These are phyloP conservation scores for Acleris laterana DNA, from an alignment of 2,888 invertebrate genomes.

Conservation along the genomic window DNA sequence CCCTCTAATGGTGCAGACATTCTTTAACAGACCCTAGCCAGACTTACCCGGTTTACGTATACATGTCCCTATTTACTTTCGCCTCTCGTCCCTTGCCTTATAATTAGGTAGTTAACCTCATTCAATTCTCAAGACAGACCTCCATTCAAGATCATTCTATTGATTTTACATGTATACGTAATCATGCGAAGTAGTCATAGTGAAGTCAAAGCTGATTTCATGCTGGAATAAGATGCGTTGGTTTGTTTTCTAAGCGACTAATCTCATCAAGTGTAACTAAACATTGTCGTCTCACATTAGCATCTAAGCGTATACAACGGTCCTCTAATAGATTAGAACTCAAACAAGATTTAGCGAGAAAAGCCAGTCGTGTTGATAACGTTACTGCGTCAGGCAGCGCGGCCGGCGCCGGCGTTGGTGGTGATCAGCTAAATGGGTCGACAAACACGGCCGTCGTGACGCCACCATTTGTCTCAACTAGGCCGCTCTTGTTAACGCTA, in stretches of 20 bases:
- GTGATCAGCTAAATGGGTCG: slow-evolving; percentile 72
- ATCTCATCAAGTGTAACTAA: slow-evolving; percentile 4
- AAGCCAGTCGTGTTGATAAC: slow-evolving; percentile 30
- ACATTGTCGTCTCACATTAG: slow-evolving; percentile 20
- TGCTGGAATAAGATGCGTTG: background rate
- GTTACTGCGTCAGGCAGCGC: slow-evolving; percentile 25
- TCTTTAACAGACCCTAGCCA: slow-evolving; percentile 73
- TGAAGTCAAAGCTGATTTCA: too few species aligned
- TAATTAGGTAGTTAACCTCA: slow-evolving; percentile 26
- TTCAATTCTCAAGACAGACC: slow-evolving; percentile 6
- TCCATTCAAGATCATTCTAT: slow-evolving; percentile 22
- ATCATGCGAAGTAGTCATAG: too few species aligned
- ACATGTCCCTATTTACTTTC: slow-evolving; percentile 56
- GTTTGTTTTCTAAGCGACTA: background rate
- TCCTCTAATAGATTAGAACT: slow-evolving; percentile 32
- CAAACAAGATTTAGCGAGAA: slow-evolving; percentile 30
- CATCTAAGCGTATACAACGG: slow-evolving; percentile 17
- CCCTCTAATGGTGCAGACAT: slow-evolving; percentile 79
- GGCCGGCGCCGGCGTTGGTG: slow-evolving; percentile 45
- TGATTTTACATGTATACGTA: background rate
- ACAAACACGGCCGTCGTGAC: slow-evolving; percentile 61
- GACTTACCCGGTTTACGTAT: slow-evolving; percentile 58
- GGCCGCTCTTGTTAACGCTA: slow-evolving; percentile 77
- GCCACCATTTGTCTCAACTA: slow-evolving; percentile 72
- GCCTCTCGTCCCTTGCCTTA: slow-evolving; percentile 46